Evolutionary conservation across 2,888 invertebrate species (phyloP).

Genomic region (Oligia strigilis): DNA sequence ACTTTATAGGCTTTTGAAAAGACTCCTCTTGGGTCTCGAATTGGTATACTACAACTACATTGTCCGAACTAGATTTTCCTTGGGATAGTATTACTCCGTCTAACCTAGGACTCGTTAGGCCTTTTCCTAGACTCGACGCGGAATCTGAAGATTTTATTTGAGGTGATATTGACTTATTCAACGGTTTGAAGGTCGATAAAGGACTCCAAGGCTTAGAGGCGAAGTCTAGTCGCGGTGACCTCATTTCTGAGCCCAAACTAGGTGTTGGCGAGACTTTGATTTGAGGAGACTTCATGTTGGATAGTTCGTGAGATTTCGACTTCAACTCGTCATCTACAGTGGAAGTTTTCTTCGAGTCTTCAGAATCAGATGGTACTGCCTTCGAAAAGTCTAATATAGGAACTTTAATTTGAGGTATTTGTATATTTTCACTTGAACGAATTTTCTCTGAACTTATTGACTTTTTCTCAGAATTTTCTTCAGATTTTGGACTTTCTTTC

Average conservation of each 20-base stretch:
- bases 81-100: constrained; percentile 87
- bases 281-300: constrained; percentile 75
- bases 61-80: constrained; percentile 85
- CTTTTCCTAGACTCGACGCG: constrained; percentile 78
- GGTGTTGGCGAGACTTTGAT: constrained; percentile 82
- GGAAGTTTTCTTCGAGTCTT: constrained; percentile 78
- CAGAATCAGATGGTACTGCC: constrained; percentile 79
- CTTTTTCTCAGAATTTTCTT: constrained; percentile 78
- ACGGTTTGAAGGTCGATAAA: constrained; percentile 82
- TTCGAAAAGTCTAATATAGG: constrained; percentile 83
- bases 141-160: constrained; percentile 83
- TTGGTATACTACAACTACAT: constrained; percentile 87
- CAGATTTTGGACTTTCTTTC: constrained; percentile 73
- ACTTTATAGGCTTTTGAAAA: constrained; percentile 78
- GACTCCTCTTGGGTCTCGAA: constrained; percentile 84
- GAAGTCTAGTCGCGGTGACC: constrained; percentile 82
- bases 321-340: constrained; percentile 76
- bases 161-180: constrained; percentile 77
- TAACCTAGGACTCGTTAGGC: constrained; percentile 82
- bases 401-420: constrained; percentile 85
- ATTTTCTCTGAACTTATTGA: constrained; percentile 76
- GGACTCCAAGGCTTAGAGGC: constrained; percentile 83
- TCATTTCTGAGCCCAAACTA: constrained; percentile 77
- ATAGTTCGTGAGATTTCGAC: constrained; percentile 66
- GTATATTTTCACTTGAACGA: constrained; percentile 71